These are phyloP conservation scores for Drosophila kepulauana DNA, from an alignment of 1,140 invertebrate genomes.

Conservation along the genomic window DNA sequence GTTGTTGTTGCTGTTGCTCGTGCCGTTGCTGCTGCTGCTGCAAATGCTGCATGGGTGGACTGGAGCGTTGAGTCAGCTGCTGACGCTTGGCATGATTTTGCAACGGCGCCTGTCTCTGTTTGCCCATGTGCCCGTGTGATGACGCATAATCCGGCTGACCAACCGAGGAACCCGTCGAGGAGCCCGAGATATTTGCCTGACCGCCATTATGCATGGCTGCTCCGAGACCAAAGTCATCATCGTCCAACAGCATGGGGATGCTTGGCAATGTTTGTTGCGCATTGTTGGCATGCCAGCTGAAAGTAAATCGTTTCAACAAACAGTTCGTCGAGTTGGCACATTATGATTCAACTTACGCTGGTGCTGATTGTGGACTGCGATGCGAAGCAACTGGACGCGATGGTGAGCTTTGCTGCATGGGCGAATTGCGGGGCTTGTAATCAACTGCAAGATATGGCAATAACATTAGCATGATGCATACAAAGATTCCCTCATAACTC, in stretches of 20 bases:
- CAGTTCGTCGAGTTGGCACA: not conserved
- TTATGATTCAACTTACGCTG: slow-evolving; percentile 73
- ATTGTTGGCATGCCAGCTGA: slow-evolving; percentile 87
- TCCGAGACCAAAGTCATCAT: slow-evolving; percentile 86
- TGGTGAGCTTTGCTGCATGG: slow-evolving; percentile 82
- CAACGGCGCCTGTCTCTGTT: slow-evolving; percentile 62
- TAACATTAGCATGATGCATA: not conserved
- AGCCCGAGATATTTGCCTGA: slow-evolving; percentile 72
- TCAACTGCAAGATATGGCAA: slow-evolving; percentile 61
- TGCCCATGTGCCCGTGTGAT: slow-evolving; percentile 42
- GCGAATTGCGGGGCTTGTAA: slow-evolving; percentile 83
- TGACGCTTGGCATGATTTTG: slow-evolving; percentile 67
- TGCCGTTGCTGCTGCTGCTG: slow-evolving; percentile 49
- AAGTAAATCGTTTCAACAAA: slow-evolving; percentile 2
- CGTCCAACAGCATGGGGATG: slow-evolving; percentile 91
- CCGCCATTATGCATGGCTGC: slow-evolving; percentile 68
- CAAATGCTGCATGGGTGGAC: slow-evolving; percentile 65
- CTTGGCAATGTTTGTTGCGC: slow-evolving; percentile 89
- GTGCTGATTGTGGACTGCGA: slow-evolving; percentile 83
- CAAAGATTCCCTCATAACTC: not conserved
- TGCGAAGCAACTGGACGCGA: slow-evolving; percentile 72
- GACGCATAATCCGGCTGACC: slow-evolving; percentile 60
- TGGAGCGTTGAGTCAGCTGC: slow-evolving; percentile 56
- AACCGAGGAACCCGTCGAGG: slow-evolving; percentile 64
- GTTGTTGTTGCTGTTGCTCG: not conserved